These are phyloP conservation scores for Cyprinodon diabolis DNA, from an alignment of 2,797 vertebrate species.

Conservation along the genomic window DNA sequence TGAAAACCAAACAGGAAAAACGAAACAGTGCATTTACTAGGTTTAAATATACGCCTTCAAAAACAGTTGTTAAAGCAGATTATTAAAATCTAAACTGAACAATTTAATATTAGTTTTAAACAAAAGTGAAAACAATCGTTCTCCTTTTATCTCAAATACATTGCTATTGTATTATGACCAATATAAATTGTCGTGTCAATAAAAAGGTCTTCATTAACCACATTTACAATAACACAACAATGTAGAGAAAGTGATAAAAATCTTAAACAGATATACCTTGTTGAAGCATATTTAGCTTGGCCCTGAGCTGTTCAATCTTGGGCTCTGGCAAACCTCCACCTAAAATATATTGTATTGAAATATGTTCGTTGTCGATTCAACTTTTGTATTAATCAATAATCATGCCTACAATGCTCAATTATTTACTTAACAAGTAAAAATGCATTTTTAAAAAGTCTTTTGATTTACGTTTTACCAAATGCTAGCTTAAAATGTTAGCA, in stretches of 20 bases:
- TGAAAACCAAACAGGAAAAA: conserved; percentile 9
- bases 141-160: not conserved
- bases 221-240: not conserved
- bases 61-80: not conserved
- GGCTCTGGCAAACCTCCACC: conserved; percentile 38
- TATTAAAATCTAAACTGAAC: not conserved
- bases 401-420: conserved; percentile 36
- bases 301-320: conserved; percentile 49
- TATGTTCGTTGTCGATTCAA: not conserved
- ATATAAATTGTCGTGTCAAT: not conserved
- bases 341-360: conserved; percentile 6
- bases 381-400: conserved; percentile 1
- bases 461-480: not conserved
- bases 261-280: conserved; percentile 52
- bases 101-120: not conserved
- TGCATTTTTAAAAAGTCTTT: no score
- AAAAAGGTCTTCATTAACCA: not conserved
- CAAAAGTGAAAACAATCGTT: not conserved
- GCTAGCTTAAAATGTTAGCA: not conserved
- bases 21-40: fast-evolving
- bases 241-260: not conserved
- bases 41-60: not conserved
- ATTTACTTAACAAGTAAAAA: conserved; percentile 17
- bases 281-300: conserved; percentile 56
- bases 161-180: not conserved